phyloP scores from a whole-genome alignment of 2,797 vertebrate species.

The Glossophaga mutica region DNA sequence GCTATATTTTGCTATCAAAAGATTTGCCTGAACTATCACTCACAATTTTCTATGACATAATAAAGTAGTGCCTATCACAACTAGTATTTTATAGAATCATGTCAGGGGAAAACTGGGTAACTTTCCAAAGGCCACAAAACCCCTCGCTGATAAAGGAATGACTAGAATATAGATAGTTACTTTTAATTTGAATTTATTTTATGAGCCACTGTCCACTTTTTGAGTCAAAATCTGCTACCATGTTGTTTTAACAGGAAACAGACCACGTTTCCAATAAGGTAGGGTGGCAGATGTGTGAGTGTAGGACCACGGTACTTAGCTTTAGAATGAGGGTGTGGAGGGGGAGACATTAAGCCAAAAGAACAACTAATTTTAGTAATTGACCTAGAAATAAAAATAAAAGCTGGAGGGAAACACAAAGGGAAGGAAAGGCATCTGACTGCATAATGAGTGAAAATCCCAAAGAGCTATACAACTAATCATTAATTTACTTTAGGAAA shows the following conservation, averaged over 20 bases:
- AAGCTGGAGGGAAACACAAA: not conserved
- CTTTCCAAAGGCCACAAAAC: not conserved
- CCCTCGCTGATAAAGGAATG: not conserved
- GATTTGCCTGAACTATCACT: not conserved
- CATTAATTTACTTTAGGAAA: not conserved
- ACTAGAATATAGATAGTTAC: not conserved
- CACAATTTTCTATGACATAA: not conserved
- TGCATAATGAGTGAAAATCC: not conserved
- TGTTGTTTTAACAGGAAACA: not conserved
- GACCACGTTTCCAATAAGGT: not conserved
- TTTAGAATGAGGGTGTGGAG: not conserved
- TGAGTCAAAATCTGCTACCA: not conserved
- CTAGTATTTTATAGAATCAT: not conserved
- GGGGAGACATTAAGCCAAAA: not conserved
- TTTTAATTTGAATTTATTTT: not conserved
- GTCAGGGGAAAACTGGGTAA: not conserved
- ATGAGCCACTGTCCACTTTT: not conserved
- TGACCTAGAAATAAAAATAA: not conserved
- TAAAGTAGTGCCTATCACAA: not conserved
- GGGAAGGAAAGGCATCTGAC: not conserved
- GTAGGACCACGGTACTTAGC: not conserved
- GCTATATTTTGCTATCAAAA: not conserved
- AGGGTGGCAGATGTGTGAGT: accelerated
- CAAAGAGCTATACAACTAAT: not conserved
- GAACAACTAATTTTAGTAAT: not conserved